Conservation (phyloP, 2,113 vertebrate genomes). For the Chlamydotis undulata region DNA sequence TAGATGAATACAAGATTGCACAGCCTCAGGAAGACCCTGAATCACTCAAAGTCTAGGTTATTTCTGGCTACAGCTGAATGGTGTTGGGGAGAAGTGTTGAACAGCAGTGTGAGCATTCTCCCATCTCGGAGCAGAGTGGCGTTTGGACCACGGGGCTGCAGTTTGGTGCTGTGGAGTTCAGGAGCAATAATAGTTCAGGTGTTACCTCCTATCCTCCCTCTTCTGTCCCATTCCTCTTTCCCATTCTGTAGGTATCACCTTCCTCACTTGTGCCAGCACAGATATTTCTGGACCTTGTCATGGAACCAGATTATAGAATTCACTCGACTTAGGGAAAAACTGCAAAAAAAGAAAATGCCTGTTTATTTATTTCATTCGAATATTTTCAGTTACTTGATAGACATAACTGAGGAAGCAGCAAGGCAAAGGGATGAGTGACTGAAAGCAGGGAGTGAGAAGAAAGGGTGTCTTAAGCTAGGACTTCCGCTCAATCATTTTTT, state of each 20-base stretch:
- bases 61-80: not conserved
- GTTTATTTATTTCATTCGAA: not conserved
- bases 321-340: not conserved
- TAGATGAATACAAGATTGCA: not conserved
- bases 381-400: not conserved
- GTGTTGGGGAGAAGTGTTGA: not conserved
- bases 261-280: not conserved
- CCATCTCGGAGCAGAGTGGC: not conserved
- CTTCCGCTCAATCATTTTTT: not conserved
- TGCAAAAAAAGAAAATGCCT: not conserved
- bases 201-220: not conserved
- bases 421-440: not conserved
- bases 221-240: not conserved
- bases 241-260: not conserved
- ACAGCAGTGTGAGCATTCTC: not conserved
- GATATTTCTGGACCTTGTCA: not conserved
- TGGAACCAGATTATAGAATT: not conserved
- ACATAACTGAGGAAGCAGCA: not conserved
- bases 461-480: not conserved
- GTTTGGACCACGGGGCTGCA: not conserved
- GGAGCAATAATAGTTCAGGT: not conserved
- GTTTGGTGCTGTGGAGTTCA: not conserved
- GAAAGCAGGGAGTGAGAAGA: not conserved
- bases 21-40: not conserved
- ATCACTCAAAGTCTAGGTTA: not conserved